A percentile compares a stretch with the other conserved stretches of the same genome.
These are phyloP conservation scores for Coryphaenoides rupestris DNA, from an alignment of 2,113 vertebrate genomes.

Conservation along the genomic window DNA sequence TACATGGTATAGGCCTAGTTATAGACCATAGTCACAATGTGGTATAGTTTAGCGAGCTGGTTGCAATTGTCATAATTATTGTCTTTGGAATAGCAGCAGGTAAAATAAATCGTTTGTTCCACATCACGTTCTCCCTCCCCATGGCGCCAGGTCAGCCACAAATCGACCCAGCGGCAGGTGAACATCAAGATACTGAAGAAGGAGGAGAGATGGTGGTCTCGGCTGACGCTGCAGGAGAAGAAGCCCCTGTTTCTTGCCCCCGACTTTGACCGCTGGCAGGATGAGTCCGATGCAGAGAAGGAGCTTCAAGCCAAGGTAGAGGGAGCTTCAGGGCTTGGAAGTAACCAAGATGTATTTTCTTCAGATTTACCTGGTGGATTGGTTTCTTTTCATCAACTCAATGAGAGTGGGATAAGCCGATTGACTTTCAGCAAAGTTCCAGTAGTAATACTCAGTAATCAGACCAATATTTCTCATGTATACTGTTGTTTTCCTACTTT, in stretches of 20 bases:
- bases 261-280: conserved; percentile 96
- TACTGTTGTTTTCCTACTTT: conserved; percentile 6
- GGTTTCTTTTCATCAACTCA: too few relatives aligned
- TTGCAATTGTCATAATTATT: too few relatives aligned
- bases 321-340: too few relatives aligned
- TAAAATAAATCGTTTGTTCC: too few relatives aligned
- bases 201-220: conserved; percentile 88
- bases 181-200: conserved; percentile 88
- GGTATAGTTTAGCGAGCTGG: too few relatives aligned
- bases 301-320: conserved; percentile 88
- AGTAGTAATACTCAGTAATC: background rate
- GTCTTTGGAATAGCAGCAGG: too few relatives aligned
- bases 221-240: conserved; percentile 89
- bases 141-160: conserved; percentile 74
- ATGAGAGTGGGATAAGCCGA: too few relatives aligned
- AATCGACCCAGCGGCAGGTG: conserved; percentile 88
- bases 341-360: too few relatives aligned
- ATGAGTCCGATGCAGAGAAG: conserved; percentile 94
- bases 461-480: background rate
- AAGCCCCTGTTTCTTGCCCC: conserved; percentile 87
- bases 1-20: too few relatives aligned
- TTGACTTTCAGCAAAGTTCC: too few relatives aligned
- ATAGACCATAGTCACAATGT: too few relatives aligned
- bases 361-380: too few relatives aligned
- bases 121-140: background rate